Evolutionary conservation across 2,113 vertebrate species (phyloP).

Genomic region (Nesoenas mayeri): DNA sequence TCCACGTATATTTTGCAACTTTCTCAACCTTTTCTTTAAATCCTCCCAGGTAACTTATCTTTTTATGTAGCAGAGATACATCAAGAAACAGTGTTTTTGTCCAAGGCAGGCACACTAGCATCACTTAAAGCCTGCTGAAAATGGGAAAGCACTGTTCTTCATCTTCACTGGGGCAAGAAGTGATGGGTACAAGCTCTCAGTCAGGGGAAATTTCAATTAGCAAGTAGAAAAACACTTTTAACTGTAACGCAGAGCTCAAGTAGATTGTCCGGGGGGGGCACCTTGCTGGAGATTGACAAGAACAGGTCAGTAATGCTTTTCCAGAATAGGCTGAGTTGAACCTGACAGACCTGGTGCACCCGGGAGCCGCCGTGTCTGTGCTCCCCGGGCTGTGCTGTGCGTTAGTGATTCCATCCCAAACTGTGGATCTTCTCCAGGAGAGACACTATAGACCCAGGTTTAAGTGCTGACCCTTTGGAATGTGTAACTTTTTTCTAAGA

Average conservation of each 20-base stretch:
- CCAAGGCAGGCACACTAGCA: neutral
- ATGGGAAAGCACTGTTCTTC: neutral
- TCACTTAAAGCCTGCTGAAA: neutral
- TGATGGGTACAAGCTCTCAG: neutral
- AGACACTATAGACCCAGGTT: neutral
- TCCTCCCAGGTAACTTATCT: neutral
- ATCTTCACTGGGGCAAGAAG: neutral
- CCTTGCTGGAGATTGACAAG: neutral
- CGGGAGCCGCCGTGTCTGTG: neutral
- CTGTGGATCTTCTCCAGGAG: neutral
- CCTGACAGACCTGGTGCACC: neutral
- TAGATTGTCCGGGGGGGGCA: neutral
- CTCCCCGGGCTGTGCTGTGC: neutral
- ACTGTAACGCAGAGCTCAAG: neutral
- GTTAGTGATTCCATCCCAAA: too few species aligned
- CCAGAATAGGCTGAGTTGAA: rapidly evolving
- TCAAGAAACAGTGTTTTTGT: neutral
- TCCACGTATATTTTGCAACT: neutral
- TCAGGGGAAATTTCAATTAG: neutral
- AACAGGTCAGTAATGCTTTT: neutral
- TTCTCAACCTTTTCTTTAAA: neutral
- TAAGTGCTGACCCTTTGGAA: neutral
- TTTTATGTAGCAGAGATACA: too few species aligned
- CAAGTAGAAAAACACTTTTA: neutral
- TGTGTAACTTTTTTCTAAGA: neutral